Base-by-base conservation (phyloP, 2,888 invertebrate species). In the Buathra laborator region DNA sequence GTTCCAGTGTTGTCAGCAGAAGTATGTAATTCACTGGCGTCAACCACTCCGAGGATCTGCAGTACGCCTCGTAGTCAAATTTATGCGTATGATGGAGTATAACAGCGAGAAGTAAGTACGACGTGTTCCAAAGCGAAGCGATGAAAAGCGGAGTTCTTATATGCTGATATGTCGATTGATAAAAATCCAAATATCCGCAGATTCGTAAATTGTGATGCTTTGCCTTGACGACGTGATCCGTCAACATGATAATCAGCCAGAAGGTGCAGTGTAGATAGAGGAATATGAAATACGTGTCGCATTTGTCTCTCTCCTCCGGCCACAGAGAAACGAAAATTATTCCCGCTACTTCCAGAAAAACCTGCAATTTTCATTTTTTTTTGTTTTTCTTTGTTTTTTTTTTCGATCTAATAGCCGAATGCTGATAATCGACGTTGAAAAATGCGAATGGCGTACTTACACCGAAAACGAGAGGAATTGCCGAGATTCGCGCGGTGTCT, bases 101-200 rank as follows among this genome's bases (percentile, higher is more conserved):
- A 0, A 91, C 91, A 5, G 93, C 92, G 2, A 94, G 82, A 1
- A 94, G 68, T 66, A 94, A 88, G 80, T 90, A 94, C n/a, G 90
- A 87, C 0, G 91, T 91, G 66, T 92, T 93, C 94, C 94, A 96
- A 19, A 96, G 91, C 7, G 96, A 96, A 0, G 95, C 95, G 24
- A 96, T 93, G 88, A 96, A 95, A 59, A 96, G 92, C 0, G 96
- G 96, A 16, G 96, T 93, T 77, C 95, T 94, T 88, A 95, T 95
- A 75, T 95, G 95, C 79, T 94, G 94, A 87, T 95, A 94, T 0
- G 95, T 96, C 9, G 95, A 94, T 82, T 96, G 95, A 91, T 96
- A 96, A 90, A 96, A 96, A 74, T 96, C 96, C 81, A 96, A 94
- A 89, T 96, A 96, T 2, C 97, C 96, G 89, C 95, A 95, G 85